Percentiles rank a stretch among this genome's conserved stretches.
Conservation (phyloP, 2,888 invertebrate species). For the Agapetus fuscipes region DNA sequence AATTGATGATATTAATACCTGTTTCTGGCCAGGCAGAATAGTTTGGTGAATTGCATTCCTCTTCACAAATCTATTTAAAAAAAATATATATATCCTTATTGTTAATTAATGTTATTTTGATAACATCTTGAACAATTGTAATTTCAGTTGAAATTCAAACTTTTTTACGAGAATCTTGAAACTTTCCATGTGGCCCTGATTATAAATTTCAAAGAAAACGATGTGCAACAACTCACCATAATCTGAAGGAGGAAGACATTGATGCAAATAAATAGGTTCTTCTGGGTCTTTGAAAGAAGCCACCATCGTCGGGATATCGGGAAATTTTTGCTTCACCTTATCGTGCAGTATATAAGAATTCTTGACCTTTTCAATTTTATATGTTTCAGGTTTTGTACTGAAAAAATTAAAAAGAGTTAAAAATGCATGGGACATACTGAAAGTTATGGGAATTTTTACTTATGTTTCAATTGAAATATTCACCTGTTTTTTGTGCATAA, state of each 20-base stretch:
- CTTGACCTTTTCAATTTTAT: constrained; percentile 43
- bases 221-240: constrained; percentile 69
- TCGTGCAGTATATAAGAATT: constrained; percentile 38
- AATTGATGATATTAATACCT: no score
- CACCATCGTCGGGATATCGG: constrained; percentile 53
- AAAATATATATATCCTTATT: no score
- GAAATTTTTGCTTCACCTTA: constrained; percentile 46
- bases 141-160: no score
- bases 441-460: constrained; percentile 1
- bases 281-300: constrained; percentile 51
- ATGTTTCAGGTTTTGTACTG: constrained; percentile 59
- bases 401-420: constrained; percentile 21
- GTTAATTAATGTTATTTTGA: no score
- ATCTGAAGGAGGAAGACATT: constrained; percentile 79
- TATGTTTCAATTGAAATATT: background rate
- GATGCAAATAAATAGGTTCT: constrained; percentile 52
- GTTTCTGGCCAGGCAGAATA: no score
- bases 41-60: no score
- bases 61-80: no score
- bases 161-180: no score
- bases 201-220: no score
- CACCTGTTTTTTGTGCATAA: constrained; percentile 67
- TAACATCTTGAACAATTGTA: no score
- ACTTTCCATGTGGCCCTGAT: no score
- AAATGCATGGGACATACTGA: constrained; percentile 6